Percentiles rank a stretch among this genome's conserved stretches.
Evolutionary conservation across 2,888 invertebrate species (phyloP).

Genomic region (Dicyrtomina minuta): DNA sequence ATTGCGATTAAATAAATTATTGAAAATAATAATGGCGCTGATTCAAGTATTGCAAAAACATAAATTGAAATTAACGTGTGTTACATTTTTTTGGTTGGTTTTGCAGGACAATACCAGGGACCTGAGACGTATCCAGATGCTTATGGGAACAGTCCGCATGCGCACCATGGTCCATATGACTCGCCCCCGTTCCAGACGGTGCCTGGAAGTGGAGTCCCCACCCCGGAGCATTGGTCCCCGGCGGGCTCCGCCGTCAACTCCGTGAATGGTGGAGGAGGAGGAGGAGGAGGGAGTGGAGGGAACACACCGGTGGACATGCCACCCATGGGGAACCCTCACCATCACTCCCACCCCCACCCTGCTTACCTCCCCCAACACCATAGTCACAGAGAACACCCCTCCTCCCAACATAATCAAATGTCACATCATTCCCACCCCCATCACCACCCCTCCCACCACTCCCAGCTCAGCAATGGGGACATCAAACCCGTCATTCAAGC

Average conservation of each 20-base stretch:
- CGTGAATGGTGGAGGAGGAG: slow-evolving; percentile 42
- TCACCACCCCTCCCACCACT: slow-evolving; percentile 40
- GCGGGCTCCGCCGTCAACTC: slow-evolving; percentile 37
- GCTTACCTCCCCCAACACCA: slow-evolving; percentile 54
- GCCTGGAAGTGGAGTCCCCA: slow-evolving; percentile 63
- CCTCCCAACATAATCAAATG: slow-evolving; percentile 51
- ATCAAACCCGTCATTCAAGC: slow-evolving; percentile 66
- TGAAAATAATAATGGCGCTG: background rate
- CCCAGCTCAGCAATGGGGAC: slow-evolving; percentile 55
- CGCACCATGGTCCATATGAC: slow-evolving; percentile 64
- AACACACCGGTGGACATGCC: slow-evolving; percentile 60
- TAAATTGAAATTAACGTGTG: no score
- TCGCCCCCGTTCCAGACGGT: slow-evolving; percentile 74
- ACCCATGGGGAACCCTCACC: slow-evolving; percentile 61
- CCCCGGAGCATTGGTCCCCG: slow-evolving; percentile 54
- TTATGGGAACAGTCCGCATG: slow-evolving; percentile 57
- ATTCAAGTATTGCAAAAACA: no score
- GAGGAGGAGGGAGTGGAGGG: slow-evolving; percentile 50
- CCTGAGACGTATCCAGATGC: slow-evolving; percentile 56
- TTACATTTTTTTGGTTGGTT: background rate
- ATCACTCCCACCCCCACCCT: slow-evolving; percentile 59
- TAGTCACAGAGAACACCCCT: slow-evolving; percentile 41
- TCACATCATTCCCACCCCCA: slow-evolving; percentile 49
- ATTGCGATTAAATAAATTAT: no score
- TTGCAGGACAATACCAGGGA: slow-evolving; percentile 53